Base-by-base conservation (phyloP, 2,113 vertebrate genomes). In the Saimiri boliviensis region DNA sequence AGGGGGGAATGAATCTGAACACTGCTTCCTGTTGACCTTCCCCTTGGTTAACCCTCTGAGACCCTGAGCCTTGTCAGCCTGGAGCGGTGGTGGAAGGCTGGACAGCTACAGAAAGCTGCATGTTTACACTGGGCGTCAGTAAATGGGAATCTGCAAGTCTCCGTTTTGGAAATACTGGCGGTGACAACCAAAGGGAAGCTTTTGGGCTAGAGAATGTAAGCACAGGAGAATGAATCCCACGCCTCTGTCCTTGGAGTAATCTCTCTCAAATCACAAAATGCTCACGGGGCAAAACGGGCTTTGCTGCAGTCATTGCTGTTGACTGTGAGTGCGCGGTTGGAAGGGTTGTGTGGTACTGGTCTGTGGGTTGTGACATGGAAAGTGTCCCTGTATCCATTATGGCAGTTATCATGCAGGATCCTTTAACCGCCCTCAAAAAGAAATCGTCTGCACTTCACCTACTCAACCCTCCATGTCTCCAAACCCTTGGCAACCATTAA, bases 11-110 rank as follows among this genome's bases (percentile, higher is more conserved):
- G 35, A 81, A 37, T 54, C 45, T 66, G 25, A 66, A 10, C 11
- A 1, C 6, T 6, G 13, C 21, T 90, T 86, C 68, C 88, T 89
- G 76, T 19, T 37, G 54, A 27, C 47, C 21, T n/a, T 23, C 19
- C 7, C 19, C 25, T 37, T 27, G 9, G 6, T 94, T 96, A 88
- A 96, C 74, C 77, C 88, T 73, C 11, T 68, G 30, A 4, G 70
- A 4, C 20, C 47, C 4, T 20, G 13, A 58, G 8, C n/a, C 27
- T 20, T 35, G 8, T 21, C 7, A 49, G 6, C 6, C 42, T 20
- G 0, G 3, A 35, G 19, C 1, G 20, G 25, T 11, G 27, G 37
- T 9, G 9, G 54, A 40, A 5, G 0, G 0, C 47, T 5, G 19
- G 7, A 3, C 8, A 12, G 35, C 25, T 27, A 5, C 2, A 32